Evolutionary conservation across 2,888 invertebrate genomes (phyloP), one percentile per base, ranked within the genome.

Genomic region (Lepidochrysops patricia): DNA sequence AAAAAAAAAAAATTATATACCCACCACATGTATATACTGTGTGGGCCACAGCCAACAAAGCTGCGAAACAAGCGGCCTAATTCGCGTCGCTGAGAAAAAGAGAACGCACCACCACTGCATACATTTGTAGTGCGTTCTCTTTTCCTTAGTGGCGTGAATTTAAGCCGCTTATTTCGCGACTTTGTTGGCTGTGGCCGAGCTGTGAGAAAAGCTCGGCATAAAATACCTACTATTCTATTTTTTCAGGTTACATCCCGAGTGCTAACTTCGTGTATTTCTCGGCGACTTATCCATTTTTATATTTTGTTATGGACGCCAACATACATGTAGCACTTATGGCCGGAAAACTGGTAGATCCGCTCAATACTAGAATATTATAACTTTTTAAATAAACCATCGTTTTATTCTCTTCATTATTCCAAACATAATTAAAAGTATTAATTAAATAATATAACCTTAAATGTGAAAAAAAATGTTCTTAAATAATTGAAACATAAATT

Each of bases 251-350:
- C 67, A 77, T 79, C 52, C 70, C 73, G 57, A 89, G 79, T 61
- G 90, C 91, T 4, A 90, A 91, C 15, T 93, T 94, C 9, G 92
- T 94, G 58, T 90, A 92, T 66, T 95, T 96, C 77, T 91, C 93
- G 57, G 95, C 94, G 12, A 94, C 95, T 63, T 95, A 94, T 82
- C 96, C 96, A 57, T 96, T 96, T 80, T 84, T 95, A 60, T 96
- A 95, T 84, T 96, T 96, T 79, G 95, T 96, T 67, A 91, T 96
- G 86, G 96, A 96, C 78, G 91, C 93, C 57, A 93, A 93, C 74
- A 92, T 96, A 57, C 93, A 95, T 74, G 94, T 95, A 9, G 91
- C 95, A 48, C 90, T 96, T 56, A 95, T 96, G 91, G 93, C 95
- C 27, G 96, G 96, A 63, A 94, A 96, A 75, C 92, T 96, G 79